Evolutionary conservation across 1,140 invertebrate species (phyloP).

Genomic region (Daktulosphaira vitifoliae): DNA sequence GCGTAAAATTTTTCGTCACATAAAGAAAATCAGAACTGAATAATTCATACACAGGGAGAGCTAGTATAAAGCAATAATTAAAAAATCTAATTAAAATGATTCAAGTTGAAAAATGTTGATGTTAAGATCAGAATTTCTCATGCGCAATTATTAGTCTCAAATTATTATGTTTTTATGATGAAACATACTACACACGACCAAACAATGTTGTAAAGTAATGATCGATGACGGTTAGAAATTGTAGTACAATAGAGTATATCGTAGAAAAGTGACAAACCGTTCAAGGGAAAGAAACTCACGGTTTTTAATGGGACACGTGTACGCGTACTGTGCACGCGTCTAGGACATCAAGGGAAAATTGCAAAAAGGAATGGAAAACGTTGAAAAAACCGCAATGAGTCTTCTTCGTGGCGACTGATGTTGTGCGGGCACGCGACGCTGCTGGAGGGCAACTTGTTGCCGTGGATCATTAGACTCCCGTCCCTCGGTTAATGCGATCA

Average conservation of each 20-base stretch:
- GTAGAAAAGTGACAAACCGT: neutral
- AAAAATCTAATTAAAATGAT: too few species aligned
- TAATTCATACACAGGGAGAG: too few species aligned
- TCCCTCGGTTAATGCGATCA: neutral
- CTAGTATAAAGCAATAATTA: too few species aligned
- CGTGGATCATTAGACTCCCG: constrained; percentile 28
- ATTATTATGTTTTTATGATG: too few species aligned
- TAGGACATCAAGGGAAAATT: neutral
- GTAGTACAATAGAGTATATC: neutral
- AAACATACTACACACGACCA: too few species aligned
- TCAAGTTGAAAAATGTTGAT: too few species aligned
- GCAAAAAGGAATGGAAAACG: constrained; percentile 16
- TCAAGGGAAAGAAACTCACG: too few species aligned
- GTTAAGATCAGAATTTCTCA: too few species aligned
- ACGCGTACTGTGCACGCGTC: constrained; percentile 15
- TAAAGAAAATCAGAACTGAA: too few species aligned
- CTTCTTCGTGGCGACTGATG: too few species aligned
- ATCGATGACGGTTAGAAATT: constrained; percentile 3
- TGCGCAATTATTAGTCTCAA: too few species aligned
- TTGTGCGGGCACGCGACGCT: constrained; percentile 28
- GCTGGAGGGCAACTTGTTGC: constrained; percentile 26
- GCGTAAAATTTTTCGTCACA: too few species aligned
- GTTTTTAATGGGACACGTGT: neutral
- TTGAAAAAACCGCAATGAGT: neutral
- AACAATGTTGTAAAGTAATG: constrained; percentile 1